Base-by-base conservation (phyloP, 2,113 vertebrate genomes). In the Spea multiplicata region DNA sequence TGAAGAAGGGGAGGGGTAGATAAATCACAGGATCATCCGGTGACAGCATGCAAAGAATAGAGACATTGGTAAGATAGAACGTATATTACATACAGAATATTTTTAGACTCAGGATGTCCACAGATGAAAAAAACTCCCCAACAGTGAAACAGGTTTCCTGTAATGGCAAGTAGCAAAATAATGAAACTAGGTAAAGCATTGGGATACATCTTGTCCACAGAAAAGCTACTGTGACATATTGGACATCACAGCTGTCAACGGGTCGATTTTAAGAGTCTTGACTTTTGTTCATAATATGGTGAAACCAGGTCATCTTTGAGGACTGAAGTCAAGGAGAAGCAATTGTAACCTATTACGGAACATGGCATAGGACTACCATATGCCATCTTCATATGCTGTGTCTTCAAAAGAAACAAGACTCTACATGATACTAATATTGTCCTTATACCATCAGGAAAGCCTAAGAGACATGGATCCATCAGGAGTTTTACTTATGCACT, bases 21-120 rank as follows among this genome's bases (percentile, higher is more conserved):
- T 67, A 68, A 74, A 65, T 59, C 78, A 44, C 9, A 3, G 65
- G 71, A 68, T 74, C 50, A 80, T 59, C 71, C 57, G 46, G 45
- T 70, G 46, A 4, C 14, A 71, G 8, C 55, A n/a, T 55, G 17
- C 7, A 52, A 46, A 30, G 8, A 45, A 49, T 6, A 71, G 45
- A 30, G 16, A 50, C 17, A 30, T 16, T 44, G 47, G 6, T n/a
- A 44, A 68, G 61, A 64, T 5, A 64, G 61, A 9, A 16, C 4
- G 10, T 61, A 5, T 8, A 12, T 61, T 9, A 1, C 5, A 10
- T 61, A n/a, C 9, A 61, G 57, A 13, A 61, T 30, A 30, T 30
- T 30, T 30, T 30, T 30, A 30, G 30, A 10, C 14, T 64, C 9
- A 4, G 55, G 14, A 59, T 64, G 5, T 6, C 53, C 8, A 30